A percentile compares a stretch with the other conserved stretches of the same genome.
Conservation (phyloP, 2,797 vertebrate genomes). For the Anguilla obscura region DNA sequence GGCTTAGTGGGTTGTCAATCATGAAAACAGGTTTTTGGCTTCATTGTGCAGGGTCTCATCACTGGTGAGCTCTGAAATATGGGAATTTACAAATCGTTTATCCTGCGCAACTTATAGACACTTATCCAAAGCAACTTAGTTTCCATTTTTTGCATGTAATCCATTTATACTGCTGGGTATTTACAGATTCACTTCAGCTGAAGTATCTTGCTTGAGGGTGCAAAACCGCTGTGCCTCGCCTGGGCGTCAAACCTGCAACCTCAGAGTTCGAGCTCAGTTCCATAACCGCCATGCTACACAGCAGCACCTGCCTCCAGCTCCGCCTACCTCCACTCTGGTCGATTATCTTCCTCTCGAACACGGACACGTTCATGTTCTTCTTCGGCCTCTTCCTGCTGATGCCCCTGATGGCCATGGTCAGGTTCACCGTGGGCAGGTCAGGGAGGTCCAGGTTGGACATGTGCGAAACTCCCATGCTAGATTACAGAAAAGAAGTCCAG, state of each 20-base stretch:
- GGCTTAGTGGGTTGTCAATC: background rate
- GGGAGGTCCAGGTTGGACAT: slow-evolving; percentile 62
- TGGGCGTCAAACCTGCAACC: too few relatives aligned
- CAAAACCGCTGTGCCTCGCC: too few relatives aligned
- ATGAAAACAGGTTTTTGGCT: background rate
- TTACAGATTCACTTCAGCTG: too few relatives aligned
- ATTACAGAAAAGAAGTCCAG: slow-evolving; percentile 38
- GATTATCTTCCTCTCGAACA: slow-evolving; percentile 70
- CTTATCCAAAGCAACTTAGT: background rate
- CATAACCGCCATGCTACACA: too few relatives aligned
- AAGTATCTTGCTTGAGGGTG: too few relatives aligned
- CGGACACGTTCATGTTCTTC: slow-evolving; percentile 64
- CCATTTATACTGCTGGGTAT: background rate
- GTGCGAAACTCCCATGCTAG: slow-evolving; percentile 62
- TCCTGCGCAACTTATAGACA: background rate
- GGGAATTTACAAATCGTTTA: background rate
- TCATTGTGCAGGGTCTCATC: background rate
- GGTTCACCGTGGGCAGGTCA: slow-evolving; percentile 61
- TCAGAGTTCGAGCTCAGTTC: background rate
- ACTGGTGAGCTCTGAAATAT: background rate
- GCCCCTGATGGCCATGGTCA: slow-evolving; percentile 50
- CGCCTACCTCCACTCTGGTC: slow-evolving; percentile 48
- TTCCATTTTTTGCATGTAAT: background rate
- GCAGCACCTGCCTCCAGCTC: background rate
- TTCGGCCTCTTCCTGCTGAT: slow-evolving; percentile 69